A percentile compares a stretch with the other conserved stretches of the same genome.
Conservation (phyloP, 2,888 invertebrate genomes). For the Kryphioiulus occultus region DNA sequence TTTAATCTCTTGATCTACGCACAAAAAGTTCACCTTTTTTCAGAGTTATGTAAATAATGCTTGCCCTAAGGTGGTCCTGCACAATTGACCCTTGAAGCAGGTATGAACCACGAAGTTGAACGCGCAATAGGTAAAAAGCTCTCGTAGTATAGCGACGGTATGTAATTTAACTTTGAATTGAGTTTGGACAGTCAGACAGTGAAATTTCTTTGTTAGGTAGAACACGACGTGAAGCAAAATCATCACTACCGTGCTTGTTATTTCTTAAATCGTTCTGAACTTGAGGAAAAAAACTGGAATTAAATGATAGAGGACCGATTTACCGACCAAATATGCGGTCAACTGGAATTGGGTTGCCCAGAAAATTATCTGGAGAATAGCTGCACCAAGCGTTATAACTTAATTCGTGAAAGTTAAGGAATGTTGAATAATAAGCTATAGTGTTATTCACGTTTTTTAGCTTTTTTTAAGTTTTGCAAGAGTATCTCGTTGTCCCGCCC, state of each 20-base stretch:
- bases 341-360: background rate
- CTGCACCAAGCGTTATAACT: background rate
- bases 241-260: background rate
- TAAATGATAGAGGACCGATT: background rate
- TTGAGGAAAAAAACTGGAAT: background rate
- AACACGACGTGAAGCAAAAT: background rate
- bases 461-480: background rate
- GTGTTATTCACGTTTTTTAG: background rate
- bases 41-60: conserved; percentile 41
- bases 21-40: conserved; percentile 27
- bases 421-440: background rate
- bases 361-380: background rate
- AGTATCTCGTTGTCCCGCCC: no score
- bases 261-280: background rate
- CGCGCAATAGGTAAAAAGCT: background rate
- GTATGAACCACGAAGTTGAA: background rate
- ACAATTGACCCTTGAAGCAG: conserved; percentile 44
- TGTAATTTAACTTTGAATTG: background rate
- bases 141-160: background rate
- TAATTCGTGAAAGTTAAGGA: background rate
- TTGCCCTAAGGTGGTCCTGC: conserved; percentile 37
- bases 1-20: conserved; percentile 29
- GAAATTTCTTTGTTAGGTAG: background rate
- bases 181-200: background rate
- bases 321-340: background rate